Conservation (phyloP, 1,140 invertebrate genomes). For the Diprion similis region DNA sequence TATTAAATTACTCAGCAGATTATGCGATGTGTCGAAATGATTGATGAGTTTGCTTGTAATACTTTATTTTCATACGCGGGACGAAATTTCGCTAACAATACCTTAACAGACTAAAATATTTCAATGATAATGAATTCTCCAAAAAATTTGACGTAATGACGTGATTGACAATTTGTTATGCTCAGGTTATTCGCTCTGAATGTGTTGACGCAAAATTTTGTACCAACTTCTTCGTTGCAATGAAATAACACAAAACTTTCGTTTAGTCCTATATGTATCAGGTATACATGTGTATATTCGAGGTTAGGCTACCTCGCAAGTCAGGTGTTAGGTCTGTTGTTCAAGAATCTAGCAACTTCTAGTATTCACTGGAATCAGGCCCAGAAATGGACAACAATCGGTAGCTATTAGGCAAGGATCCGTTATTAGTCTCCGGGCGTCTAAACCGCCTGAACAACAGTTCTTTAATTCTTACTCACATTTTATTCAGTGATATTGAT, state of each 20-base stretch:
- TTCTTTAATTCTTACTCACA: slow-evolving; percentile 22
- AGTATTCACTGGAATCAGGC: slow-evolving; percentile 2
- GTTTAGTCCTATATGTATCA: slow-evolving; percentile 2
- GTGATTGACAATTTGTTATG: too few species aligned
- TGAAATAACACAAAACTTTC: neutral
- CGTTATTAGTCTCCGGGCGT: slow-evolving; percentile 13
- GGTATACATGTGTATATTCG: too few species aligned
- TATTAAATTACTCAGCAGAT: too few species aligned
- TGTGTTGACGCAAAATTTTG: neutral
- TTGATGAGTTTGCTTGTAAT: too few species aligned
- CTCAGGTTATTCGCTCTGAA: neutral
- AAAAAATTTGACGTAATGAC: too few species aligned
- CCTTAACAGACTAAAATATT: too few species aligned
- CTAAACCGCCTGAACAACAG: slow-evolving; percentile 5
- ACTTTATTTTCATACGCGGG: too few species aligned
- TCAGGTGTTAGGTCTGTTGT: slow-evolving; percentile 3
- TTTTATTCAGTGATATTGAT: neutral
- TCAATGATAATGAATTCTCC: too few species aligned
- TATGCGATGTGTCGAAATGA: too few species aligned
- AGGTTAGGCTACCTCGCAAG: slow-evolving; percentile 9
- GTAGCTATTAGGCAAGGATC: slow-evolving; percentile 19
- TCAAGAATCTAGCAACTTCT: slow-evolving; percentile 5
- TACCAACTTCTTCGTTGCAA: neutral
- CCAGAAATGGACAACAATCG: neutral
- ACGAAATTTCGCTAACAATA: too few species aligned